A percentile compares a stretch with the other conserved stretches of the same genome.
phyloP scores from a whole-genome alignment of 2,888 invertebrate species.

The Papilio protenor region DNA sequence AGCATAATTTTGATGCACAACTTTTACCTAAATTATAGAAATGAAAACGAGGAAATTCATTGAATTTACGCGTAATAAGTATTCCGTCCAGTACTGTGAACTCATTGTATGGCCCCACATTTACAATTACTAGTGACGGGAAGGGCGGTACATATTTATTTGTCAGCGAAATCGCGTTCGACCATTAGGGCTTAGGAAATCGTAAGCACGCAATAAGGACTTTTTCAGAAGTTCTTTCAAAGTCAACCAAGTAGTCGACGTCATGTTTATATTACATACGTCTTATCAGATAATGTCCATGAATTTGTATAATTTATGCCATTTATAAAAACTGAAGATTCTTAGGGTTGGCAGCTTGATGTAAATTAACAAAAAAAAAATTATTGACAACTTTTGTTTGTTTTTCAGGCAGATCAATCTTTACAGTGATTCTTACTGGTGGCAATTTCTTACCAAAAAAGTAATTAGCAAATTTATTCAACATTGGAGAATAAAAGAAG shows the following conservation, averaged over 20 bases:
- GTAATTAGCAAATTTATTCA: constrained; percentile 19
- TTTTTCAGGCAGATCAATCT: neutral
- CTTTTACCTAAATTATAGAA: neutral
- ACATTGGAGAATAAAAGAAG: constrained; percentile 24
- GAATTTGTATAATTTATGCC: constrained; percentile 40
- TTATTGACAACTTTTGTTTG: neutral
- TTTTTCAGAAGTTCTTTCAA: constrained; percentile 63
- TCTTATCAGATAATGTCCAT: constrained; percentile 53
- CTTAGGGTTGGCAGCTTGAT: constrained; percentile 13
- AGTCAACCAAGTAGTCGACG: constrained; percentile 56
- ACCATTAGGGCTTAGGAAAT: constrained; percentile 72
- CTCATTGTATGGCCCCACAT: constrained; percentile 56
- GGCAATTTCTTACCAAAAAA: neutral
- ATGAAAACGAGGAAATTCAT: neutral
- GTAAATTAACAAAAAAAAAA: neutral
- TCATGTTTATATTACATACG: constrained; percentile 64
- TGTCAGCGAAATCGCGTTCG: constrained; percentile 77
- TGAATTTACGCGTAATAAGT: neutral
- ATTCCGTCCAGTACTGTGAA: neutral
- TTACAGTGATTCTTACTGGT: neutral
- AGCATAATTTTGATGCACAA: no score
- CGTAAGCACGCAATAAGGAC: constrained; percentile 76
- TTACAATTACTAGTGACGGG: constrained; percentile 68
- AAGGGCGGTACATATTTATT: constrained; percentile 76
- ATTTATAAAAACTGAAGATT: constrained; percentile 34